These are phyloP conservation scores for Enteromius anoplus DNA, from an alignment of 2,797 vertebrate species.

Conservation along the genomic window DNA sequence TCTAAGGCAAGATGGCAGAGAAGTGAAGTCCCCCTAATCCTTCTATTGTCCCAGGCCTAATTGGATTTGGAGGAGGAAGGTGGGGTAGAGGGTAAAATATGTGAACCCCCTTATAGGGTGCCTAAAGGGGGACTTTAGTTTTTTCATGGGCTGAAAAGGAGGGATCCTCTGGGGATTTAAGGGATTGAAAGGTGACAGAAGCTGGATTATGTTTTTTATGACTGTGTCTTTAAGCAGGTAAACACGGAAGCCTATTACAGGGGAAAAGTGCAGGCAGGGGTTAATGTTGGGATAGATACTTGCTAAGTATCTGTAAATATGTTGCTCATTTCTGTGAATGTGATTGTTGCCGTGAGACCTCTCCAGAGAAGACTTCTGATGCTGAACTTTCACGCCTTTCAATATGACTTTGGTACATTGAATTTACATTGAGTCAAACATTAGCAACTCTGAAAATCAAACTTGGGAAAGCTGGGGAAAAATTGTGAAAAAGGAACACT, in stretches of 20 bases:
- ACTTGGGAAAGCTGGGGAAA: too few species aligned
- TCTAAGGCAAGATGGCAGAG: slow-evolving; percentile 53
- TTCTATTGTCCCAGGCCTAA: slow-evolving; percentile 95
- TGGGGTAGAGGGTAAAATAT: slow-evolving; percentile 60
- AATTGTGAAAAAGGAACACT: background rate
- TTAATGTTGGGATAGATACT: slow-evolving; percentile 30
- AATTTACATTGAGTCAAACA: background rate
- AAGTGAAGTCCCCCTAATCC: slow-evolving; percentile 99
- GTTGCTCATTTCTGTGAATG: slow-evolving; percentile 41
- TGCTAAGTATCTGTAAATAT: slow-evolving; percentile 35
- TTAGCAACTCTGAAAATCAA: background rate
- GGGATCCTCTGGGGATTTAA: slow-evolving; percentile 81
- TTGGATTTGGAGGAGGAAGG: slow-evolving; percentile 87
- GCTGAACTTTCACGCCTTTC: background rate
- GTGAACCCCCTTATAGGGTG: slow-evolving; percentile 47
- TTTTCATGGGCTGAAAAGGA: slow-evolving; percentile 77
- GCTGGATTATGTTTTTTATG: slow-evolving; percentile 83
- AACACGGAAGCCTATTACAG: slow-evolving; percentile 70
- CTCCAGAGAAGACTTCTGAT: background rate
- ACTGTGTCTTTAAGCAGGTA: slow-evolving; percentile 81
- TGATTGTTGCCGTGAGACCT: slow-evolving; percentile 10
- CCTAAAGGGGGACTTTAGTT: slow-evolving; percentile 61
- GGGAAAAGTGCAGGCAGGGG: slow-evolving; percentile 43
- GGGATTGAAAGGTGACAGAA: slow-evolving; percentile 85
- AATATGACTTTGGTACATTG: background rate